These are phyloP conservation scores for Podarcis raffonei DNA, from an alignment of 2,113 vertebrate genomes.

Conservation along the genomic window DNA sequence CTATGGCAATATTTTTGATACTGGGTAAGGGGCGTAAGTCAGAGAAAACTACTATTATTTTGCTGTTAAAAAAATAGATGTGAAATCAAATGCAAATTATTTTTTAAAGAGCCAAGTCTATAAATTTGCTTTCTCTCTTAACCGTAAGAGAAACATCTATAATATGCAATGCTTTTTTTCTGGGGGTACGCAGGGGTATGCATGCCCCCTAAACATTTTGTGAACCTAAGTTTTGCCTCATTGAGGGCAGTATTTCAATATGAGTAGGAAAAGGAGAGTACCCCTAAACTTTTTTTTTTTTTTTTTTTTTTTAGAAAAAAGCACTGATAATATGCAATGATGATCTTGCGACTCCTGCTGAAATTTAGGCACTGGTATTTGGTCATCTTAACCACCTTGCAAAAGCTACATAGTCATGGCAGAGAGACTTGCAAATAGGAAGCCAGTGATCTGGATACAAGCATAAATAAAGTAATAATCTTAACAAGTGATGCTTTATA, in stretches of 20 bases:
- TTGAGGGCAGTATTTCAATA: too few species aligned
- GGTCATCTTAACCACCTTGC: conserved; percentile 38
- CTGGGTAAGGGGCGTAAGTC: neutral
- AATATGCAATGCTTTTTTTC: neutral
- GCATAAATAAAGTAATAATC: conserved; percentile 34
- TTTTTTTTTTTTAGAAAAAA: too few species aligned
- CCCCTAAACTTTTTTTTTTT: too few species aligned
- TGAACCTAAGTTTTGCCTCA: too few species aligned
- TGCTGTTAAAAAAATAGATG: neutral
- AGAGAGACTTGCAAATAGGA: conserved; percentile 5
- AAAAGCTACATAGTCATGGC: neutral
- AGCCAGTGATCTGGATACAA: conserved; percentile 37
- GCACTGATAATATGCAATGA: neutral
- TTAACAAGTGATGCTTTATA: conserved; percentile 50
- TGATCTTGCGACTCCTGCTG: conserved; percentile 36
- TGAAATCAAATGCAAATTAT: neutral
- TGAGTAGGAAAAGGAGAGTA: too few species aligned
- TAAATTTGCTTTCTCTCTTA: conserved; percentile 7
- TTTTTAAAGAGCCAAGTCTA: neutral
- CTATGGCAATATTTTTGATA: neutral
- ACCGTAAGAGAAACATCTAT: conserved; percentile 19
- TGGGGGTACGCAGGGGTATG: too few species aligned
- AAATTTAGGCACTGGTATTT: conserved; percentile 44
- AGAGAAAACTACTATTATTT: neutral
- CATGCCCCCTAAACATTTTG: too few species aligned